phyloP scores from a whole-genome alignment of 2,797 vertebrate genomes.

The Semaprochilodus insignis region DNA sequence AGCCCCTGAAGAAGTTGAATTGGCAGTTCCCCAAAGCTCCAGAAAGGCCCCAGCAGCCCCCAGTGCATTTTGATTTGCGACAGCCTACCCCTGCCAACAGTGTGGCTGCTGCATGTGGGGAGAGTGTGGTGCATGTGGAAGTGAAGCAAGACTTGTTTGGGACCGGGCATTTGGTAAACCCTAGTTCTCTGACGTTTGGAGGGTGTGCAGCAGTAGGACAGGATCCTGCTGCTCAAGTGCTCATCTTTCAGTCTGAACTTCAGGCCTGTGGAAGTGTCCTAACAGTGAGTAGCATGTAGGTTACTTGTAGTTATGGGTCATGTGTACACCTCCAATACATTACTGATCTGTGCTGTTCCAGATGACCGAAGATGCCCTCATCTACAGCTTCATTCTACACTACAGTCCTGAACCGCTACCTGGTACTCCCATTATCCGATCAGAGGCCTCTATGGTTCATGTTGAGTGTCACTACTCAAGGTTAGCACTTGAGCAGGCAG shows the following conservation, averaged over 20 bases:
- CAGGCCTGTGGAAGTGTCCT: slow-evolving; percentile 66
- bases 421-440: slow-evolving; percentile 64
- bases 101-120: slow-evolving; percentile 62
- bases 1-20: not conserved
- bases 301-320: no score
- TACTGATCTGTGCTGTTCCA: slow-evolving; percentile 32
- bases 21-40: slow-evolving; percentile 28
- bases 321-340: not conserved
- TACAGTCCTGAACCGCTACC: slow-evolving; percentile 66
- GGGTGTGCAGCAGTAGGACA: slow-evolving; percentile 60
- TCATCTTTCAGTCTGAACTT: slow-evolving; percentile 64
- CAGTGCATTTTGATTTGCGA: slow-evolving; percentile 15
- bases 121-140: slow-evolving; percentile 60
- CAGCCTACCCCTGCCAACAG: slow-evolving; percentile 58
- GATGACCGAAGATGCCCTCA: slow-evolving; percentile 66
- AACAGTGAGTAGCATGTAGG: not conserved
- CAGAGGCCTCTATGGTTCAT: slow-evolving; percentile 60
- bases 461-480: slow-evolving; percentile 72
- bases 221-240: not conserved
- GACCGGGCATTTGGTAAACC: slow-evolving; percentile 67
- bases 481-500: slow-evolving; percentile 48
- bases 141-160: slow-evolving; percentile 74
- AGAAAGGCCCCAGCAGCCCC: not conserved
- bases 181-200: slow-evolving; percentile 69
- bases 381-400: slow-evolving; percentile 69